Conservation (phyloP, 2,888 invertebrate genomes). For the Tanypteryx hageni region DNA sequence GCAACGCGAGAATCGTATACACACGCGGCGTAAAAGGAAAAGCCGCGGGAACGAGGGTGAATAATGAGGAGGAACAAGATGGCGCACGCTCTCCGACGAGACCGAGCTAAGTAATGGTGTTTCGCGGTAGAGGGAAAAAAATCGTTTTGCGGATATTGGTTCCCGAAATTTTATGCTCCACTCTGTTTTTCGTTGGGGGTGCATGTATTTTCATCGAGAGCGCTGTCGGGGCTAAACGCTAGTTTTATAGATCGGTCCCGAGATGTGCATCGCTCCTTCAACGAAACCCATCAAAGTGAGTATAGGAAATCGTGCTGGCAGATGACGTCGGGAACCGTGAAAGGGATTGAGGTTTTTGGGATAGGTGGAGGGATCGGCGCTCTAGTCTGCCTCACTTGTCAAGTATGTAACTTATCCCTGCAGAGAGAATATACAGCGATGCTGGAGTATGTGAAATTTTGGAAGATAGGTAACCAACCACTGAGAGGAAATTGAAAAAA, state of each 20-base stretch:
- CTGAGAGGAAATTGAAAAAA: too few relatives aligned
- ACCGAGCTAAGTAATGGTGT: background rate
- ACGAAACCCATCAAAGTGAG: background rate
- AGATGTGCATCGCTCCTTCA: background rate
- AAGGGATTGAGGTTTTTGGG: background rate
- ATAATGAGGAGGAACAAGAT: constrained; percentile 15
- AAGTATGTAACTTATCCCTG: background rate
- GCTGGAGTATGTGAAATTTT: background rate
- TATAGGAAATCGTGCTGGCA: constrained; percentile 6
- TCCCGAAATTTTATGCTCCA: constrained; percentile 8
- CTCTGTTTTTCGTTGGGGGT: background rate
- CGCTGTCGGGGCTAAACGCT: background rate
- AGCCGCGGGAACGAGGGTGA: background rate
- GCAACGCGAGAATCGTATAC: background rate
- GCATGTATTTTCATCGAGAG: background rate
- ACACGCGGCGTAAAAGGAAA: background rate
- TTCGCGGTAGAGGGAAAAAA: background rate
- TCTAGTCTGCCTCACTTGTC: background rate
- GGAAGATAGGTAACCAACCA: too few relatives aligned
- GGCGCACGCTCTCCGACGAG: background rate
- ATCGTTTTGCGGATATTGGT: constrained; percentile 11
- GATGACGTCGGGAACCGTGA: background rate
- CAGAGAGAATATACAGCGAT: background rate
- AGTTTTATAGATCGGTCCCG: background rate
- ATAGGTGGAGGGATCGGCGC: background rate